Percentiles rank a stretch among this genome's conserved stretches.
These are phyloP conservation scores for Gallinago media DNA, from an alignment of 2,113 vertebrate species.

Conservation along the genomic window DNA sequence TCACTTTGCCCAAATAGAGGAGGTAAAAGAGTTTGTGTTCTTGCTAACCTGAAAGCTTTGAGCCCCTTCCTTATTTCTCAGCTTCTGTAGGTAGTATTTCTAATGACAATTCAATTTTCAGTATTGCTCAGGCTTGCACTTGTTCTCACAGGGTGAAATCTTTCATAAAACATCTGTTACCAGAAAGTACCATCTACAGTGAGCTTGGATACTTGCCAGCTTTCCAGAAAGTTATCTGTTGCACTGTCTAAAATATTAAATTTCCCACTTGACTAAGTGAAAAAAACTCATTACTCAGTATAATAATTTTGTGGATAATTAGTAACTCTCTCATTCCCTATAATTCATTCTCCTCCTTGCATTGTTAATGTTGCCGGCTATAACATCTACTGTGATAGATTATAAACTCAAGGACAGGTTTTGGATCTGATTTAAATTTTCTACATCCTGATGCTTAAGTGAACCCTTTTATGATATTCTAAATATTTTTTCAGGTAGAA, in stretches of 20 bases:
- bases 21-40: background rate
- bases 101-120: background rate
- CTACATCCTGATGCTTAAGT: background rate
- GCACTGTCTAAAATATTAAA: slow-evolving; percentile 9
- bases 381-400: background rate
- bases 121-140: background rate
- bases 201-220: background rate
- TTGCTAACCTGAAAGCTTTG: background rate
- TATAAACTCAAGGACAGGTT: background rate
- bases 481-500: slow-evolving; percentile 4
- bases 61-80: background rate
- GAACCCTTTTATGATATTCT: background rate
- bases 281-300: slow-evolving; percentile 21
- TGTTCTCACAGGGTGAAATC: background rate
- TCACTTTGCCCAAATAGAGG: background rate
- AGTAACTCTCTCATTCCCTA: background rate
- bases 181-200: background rate
- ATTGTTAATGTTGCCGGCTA: slow-evolving; percentile 6
- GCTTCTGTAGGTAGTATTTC: background rate
- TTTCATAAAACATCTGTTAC: slow-evolving; percentile 17
- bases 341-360: slow-evolving; percentile 13
- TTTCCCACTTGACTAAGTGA: slow-evolving; percentile 8
- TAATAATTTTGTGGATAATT: slow-evolving; percentile 47
- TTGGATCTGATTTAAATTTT: slow-evolving; percentile 3
- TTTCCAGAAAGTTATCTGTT: slow-evolving; percentile 4